Conservation (phyloP, 1,140 invertebrate species). For the Drosophila repletoides region DNA sequence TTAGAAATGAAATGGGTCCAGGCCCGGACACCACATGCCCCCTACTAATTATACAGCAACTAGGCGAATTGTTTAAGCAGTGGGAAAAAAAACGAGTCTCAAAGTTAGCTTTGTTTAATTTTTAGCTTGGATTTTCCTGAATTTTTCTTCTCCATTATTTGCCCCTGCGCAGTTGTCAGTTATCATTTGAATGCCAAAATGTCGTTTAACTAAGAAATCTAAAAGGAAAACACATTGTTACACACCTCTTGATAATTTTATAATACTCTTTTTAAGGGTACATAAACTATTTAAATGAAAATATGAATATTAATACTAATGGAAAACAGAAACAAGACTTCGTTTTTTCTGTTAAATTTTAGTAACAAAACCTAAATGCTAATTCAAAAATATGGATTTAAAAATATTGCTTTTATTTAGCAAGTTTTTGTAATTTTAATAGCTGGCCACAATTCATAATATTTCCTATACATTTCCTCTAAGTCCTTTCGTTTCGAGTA, state of each 20-base stretch:
- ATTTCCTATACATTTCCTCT: not conserved
- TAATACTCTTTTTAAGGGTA: no score
- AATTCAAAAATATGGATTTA: no score
- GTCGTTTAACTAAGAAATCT: no score
- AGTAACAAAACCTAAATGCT: no score
- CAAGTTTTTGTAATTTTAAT: not conserved
- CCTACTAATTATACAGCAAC: conserved; percentile 7
- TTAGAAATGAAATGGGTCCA: conserved; percentile 12
- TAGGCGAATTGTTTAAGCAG: conserved; percentile 9
- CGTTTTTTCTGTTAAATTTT: no score
- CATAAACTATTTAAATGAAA: no score
- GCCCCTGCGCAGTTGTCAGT: not conserved
- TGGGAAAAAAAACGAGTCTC: not conserved
- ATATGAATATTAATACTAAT: no score
- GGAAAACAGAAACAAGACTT: no score
- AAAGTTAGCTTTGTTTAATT: not conserved
- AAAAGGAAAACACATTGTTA: no score
- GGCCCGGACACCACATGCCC: not conserved
- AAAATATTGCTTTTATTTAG: no score
- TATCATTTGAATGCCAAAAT: not conserved
- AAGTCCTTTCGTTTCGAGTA: not conserved
- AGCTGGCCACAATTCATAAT: not conserved
- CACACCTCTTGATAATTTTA: no score
- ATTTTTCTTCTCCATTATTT: conserved; percentile 1
- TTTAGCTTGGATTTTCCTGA: not conserved